Evolutionary conservation across 2,113 vertebrate species (phyloP).

Genomic region (Hystrix brachyura): DNA sequence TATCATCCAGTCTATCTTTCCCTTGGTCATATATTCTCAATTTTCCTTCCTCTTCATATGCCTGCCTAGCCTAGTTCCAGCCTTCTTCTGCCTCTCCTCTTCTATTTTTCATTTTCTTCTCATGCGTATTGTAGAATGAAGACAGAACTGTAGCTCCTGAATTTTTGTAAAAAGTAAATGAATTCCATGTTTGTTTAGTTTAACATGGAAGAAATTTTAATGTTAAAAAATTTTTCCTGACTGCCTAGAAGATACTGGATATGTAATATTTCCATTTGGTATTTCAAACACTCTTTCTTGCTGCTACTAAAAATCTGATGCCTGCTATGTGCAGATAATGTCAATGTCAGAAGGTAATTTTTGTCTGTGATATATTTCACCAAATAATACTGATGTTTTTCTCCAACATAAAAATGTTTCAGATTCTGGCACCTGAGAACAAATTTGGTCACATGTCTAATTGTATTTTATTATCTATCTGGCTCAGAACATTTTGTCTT

Average conservation of each 20-base stretch:
- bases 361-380: neutral
- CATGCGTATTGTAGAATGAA: neutral
- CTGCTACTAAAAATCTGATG: neutral
- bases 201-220: neutral
- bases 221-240: neutral
- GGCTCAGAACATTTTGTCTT: conserved; percentile 63
- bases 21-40: neutral
- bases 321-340: neutral
- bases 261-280: neutral
- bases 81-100: neutral
- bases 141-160: neutral
- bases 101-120: neutral
- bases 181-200: neutral
- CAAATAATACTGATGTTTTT: conserved; percentile 7
- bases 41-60: neutral
- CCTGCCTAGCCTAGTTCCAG: neutral
- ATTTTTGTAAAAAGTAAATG: neutral
- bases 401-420: conserved; percentile 32
- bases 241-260: neutral
- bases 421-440: neutral
- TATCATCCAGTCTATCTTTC: neutral
- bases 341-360: neutral
- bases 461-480: conserved; percentile 51
- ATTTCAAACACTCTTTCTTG: neutral
- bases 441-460: neutral